Evolutionary conservation across 1,140 invertebrate species (phyloP).

Genomic region (Hylyphantes graminicola): DNA sequence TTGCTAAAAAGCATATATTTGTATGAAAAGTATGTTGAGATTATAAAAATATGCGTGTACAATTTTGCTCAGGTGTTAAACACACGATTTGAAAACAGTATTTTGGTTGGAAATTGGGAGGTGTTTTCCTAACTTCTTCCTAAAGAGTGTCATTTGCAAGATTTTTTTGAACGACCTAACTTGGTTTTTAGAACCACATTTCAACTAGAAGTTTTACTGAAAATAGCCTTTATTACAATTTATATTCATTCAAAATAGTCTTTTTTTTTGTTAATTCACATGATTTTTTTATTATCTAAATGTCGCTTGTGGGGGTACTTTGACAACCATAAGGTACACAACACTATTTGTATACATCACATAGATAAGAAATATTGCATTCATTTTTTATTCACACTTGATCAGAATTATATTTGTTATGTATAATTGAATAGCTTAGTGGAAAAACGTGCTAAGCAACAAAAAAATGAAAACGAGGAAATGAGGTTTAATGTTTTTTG

Average conservation of each 20-base stretch:
- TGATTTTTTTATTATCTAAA: background rate
- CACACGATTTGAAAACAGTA: too few species aligned
- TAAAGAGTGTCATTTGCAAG: background rate
- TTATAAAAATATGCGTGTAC: too few species aligned
- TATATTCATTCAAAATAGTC: background rate
- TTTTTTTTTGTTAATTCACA: background rate
- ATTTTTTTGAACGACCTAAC: background rate
- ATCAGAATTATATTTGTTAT: too few species aligned
- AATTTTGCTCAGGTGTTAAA: too few species aligned
- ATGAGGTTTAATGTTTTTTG: too few species aligned
- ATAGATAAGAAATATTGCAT: background rate
- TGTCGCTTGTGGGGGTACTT: background rate
- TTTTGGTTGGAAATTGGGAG: too few species aligned
- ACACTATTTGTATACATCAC: background rate
- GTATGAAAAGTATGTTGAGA: too few species aligned
- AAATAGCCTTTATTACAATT: too few species aligned
- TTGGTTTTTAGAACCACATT: background rate
- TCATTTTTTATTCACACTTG: background rate
- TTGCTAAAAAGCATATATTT: too few species aligned
- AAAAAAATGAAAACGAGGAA: too few species aligned
- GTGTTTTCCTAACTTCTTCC: background rate
- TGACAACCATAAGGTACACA: background rate
- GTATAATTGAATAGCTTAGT: too few species aligned
- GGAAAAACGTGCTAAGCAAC: too few species aligned
- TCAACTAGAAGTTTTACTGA: background rate